These are phyloP conservation scores for Pseudonaja textilis DNA, from an alignment of 2,113 vertebrate species.

Conservation along the genomic window DNA sequence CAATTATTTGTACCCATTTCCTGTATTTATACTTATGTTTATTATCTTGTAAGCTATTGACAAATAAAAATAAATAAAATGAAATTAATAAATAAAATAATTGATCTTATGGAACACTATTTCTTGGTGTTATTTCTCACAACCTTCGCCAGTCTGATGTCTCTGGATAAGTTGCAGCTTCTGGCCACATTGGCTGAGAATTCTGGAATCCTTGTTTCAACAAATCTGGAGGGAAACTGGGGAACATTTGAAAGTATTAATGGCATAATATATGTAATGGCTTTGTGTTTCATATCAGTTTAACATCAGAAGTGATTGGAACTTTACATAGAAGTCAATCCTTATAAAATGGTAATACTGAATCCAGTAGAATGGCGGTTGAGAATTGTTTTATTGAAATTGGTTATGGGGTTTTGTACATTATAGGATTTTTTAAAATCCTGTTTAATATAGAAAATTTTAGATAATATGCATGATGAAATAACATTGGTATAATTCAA, in stretches of 20 bases:
- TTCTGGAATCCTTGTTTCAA: not conserved
- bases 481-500: not conserved
- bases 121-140: not conserved
- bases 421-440: not conserved
- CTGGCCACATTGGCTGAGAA: not conserved
- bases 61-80: no score
- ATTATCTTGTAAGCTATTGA: no score
- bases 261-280: not conserved
- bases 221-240: not conserved
- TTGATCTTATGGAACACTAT: not conserved
- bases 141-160: not conserved
- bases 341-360: not conserved
- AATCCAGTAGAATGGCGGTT: not conserved
- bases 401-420: not conserved
- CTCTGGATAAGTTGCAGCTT: not conserved
- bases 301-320: not conserved
- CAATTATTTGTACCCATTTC: no score
- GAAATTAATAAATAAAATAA: no score
- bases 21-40: no score
- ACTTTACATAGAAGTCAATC: not conserved
- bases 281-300: not conserved
- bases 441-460: not conserved
- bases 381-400: not conserved
- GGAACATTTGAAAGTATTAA: not conserved
- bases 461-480: constrained; percentile 6